Evolutionary conservation across 2,797 vertebrate species (phyloP).

Genomic region (Notolepis coatsorum): DNA sequence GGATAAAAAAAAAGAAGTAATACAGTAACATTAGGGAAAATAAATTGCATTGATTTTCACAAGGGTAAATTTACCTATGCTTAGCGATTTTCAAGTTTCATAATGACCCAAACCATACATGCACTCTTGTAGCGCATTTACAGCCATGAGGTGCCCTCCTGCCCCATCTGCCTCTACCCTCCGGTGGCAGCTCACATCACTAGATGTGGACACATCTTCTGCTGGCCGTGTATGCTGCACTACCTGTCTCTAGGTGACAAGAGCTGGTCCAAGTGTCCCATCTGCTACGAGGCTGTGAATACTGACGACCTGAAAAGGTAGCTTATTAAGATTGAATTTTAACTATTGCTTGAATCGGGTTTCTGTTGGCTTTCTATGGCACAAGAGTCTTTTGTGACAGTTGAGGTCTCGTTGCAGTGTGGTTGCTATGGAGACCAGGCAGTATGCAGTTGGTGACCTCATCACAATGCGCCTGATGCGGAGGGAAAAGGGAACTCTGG

Average conservation of each 20-base stretch:
- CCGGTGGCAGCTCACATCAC: conserved; percentile 97
- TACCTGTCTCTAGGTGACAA: conserved; percentile 96
- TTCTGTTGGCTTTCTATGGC: no score
- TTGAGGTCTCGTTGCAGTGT: conserved; percentile 80
- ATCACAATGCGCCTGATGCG: conserved; percentile 98
- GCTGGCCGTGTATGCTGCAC: conserved; percentile 98
- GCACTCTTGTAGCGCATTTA: conserved; percentile 87
- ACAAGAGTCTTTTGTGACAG: background rate
- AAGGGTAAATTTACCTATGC: no score
- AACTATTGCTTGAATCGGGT: no score
- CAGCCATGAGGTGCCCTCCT: conserved; percentile 98
- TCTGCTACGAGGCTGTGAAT: conserved; percentile 95
- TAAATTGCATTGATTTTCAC: background rate
- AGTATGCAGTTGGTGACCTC: conserved; percentile 89
- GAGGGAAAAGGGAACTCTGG: conserved; percentile 92
- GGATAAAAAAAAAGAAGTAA: background rate
- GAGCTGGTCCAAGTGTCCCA: conserved; percentile 97
- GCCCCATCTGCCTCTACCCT: conserved; percentile 97
- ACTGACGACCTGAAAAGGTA: conserved; percentile 96
- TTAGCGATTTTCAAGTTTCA: background rate
- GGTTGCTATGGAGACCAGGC: conserved; percentile 94
- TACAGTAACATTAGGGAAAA: background rate
- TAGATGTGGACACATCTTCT: conserved; percentile 97
- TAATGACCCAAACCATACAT: conserved; percentile 10
- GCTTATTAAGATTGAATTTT: no score